These are phyloP conservation scores for Piaya cayana DNA, from an alignment of 2,113 vertebrate species.

Conservation along the genomic window DNA sequence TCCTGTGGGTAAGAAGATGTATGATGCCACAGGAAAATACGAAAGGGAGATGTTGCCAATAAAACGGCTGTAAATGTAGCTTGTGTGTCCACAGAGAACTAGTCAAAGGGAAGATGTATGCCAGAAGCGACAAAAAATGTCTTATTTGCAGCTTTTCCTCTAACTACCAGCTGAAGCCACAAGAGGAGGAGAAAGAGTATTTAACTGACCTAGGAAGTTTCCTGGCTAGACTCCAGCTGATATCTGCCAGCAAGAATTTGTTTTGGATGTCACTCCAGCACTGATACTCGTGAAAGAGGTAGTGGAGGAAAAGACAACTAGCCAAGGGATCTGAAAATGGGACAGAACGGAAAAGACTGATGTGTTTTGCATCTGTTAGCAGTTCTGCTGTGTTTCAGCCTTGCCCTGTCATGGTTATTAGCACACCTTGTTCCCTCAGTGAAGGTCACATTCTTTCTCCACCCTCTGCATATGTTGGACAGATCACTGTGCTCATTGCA, in stretches of 20 bases:
- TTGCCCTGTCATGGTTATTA: slow-evolving; percentile 10
- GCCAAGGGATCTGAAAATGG: neutral
- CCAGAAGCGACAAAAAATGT: neutral
- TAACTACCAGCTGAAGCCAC: neutral
- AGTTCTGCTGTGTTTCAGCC: neutral
- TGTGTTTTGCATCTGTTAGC: slow-evolving; percentile 7
- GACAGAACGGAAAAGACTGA: neutral
- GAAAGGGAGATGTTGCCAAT: neutral
- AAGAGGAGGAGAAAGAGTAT: neutral
- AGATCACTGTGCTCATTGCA: neutral
- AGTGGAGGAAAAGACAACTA: neutral
- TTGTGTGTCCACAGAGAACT: neutral
- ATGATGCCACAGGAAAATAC: neutral
- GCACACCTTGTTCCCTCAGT: slow-evolving; percentile 51
- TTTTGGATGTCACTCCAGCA: slow-evolving; percentile 2
- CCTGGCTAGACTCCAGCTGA: neutral
- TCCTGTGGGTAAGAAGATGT: neutral
- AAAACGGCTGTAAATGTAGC: neutral
- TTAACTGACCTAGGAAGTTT: neutral
- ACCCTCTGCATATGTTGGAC: neutral
- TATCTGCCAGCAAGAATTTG: slow-evolving; percentile 3
- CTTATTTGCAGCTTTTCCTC: neutral
- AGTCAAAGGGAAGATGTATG: neutral
- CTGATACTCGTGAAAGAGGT: neutral
- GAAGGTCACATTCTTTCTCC: slow-evolving; percentile 50